Percentiles rank a stretch among this genome's conserved stretches.
phyloP scores from a whole-genome alignment of 2,797 vertebrate species.

The Podarcis siculus region DNA sequence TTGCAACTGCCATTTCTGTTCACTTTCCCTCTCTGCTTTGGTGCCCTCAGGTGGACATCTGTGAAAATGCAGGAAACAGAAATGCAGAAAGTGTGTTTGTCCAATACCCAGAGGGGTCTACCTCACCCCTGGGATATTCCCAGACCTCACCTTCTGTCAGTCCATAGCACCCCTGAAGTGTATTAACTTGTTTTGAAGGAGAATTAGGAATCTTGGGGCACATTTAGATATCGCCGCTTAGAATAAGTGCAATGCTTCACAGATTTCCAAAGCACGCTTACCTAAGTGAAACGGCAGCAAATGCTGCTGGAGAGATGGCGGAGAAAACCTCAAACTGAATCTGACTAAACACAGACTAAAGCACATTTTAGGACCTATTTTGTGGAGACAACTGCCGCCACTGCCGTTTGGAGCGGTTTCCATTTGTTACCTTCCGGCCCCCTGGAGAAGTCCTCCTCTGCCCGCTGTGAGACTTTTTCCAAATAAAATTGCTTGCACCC shows the following conservation, averaged over 20 bases:
- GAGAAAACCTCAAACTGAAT: background rate
- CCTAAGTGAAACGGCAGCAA: background rate
- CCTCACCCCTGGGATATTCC: background rate
- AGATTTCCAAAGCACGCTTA: background rate
- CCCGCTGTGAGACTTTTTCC: background rate
- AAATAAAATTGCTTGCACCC: background rate
- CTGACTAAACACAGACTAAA: background rate
- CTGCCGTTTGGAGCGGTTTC: background rate
- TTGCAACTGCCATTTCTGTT: background rate
- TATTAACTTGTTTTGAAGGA: background rate
- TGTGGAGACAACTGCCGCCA: background rate
- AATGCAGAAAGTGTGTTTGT: background rate
- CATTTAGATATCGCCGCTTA: background rate
- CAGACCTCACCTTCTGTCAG: background rate
- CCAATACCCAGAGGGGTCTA: background rate
- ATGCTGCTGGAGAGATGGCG: background rate
- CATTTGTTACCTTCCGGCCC: background rate
- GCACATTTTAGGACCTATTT: too few species aligned
- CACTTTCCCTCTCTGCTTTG: background rate
- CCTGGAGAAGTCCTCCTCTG: too few species aligned
- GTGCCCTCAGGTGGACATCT: background rate
- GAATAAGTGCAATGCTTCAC: background rate
- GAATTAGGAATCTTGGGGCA: background rate
- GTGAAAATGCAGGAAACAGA: background rate
- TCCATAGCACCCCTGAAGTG: background rate